Conservation (phyloP, 2,113 vertebrate genomes). For the Microcebus lehilahytsara region DNA sequence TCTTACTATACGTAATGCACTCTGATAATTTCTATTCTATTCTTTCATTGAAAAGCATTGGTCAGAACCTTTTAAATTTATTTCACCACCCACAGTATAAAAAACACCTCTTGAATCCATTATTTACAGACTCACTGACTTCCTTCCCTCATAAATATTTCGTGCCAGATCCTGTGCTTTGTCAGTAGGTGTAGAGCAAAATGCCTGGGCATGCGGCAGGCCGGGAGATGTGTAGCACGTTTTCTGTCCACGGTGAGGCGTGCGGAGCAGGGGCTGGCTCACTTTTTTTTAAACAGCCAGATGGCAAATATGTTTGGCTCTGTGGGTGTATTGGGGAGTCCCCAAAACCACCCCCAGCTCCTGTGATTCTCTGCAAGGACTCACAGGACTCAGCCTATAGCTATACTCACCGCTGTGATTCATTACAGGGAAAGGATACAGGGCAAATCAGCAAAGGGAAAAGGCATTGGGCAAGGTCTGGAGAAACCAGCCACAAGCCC, state of each 20-base stretch:
- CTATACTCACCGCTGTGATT: not conserved
- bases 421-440: not conserved
- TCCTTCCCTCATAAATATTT: conserved; percentile 28
- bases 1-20: not conserved
- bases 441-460: not conserved
- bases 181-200: not conserved
- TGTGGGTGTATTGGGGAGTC: not conserved
- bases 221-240: not conserved
- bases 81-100: conserved; percentile 9
- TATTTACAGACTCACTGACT: not conserved
- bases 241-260: not conserved
- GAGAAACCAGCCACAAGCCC: not conserved
- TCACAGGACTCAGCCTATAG: not conserved
- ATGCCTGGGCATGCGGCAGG: not conserved
- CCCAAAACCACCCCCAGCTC: not conserved
- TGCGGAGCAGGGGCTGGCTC: not conserved
- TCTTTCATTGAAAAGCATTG: conserved; percentile 36
- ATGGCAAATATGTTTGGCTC: not conserved
- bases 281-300: not conserved
- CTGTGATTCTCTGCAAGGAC: not conserved
- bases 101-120: conserved; percentile 9
- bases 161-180: not conserved
- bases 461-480: not conserved
- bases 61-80: conserved; percentile 1
- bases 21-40: not conserved